Evolutionary conservation across 2,888 invertebrate genomes (phyloP).

Genomic region (Parnassius mnemosyne): DNA sequence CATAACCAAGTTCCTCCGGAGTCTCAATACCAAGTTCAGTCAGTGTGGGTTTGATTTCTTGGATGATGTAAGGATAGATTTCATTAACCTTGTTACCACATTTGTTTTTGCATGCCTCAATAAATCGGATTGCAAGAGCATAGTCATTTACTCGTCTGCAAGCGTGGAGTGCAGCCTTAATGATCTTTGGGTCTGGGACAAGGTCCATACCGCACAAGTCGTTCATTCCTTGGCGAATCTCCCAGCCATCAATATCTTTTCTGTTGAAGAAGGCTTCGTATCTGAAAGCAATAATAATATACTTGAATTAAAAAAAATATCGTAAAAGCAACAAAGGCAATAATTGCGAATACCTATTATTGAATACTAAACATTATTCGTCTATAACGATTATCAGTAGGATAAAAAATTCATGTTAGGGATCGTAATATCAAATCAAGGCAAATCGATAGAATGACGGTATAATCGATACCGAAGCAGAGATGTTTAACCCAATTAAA

Average conservation of each 20-base stretch:
- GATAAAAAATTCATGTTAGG: too few species aligned
- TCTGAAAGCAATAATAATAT: constrained; percentile 59
- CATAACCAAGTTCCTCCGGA: constrained; percentile 97
- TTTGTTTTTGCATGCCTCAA: constrained; percentile 95
- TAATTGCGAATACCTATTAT: too few species aligned
- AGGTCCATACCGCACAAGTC: constrained; percentile 94
- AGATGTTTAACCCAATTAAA: too few species aligned
- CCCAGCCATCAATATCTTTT: constrained; percentile 95
- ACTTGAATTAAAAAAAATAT: background rate
- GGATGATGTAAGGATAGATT: constrained; percentile 93
- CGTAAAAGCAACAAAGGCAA: too few species aligned
- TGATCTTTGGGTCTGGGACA: constrained; percentile 94
- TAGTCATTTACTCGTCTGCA: constrained; percentile 97
- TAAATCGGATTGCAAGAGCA: constrained; percentile 93
- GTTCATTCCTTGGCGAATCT: constrained; percentile 94
- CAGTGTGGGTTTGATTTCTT: constrained; percentile 95
- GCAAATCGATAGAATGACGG: too few species aligned
- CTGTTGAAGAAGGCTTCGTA: constrained; percentile 92
- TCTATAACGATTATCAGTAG: too few species aligned
- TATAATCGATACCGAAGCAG: too few species aligned
- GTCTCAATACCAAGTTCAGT: constrained; percentile 96
- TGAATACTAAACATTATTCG: too few species aligned
- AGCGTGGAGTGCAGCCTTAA: constrained; percentile 92
- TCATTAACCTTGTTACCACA: constrained; percentile 87
- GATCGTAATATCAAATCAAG: too few species aligned